Percentiles rank a stretch among this genome's conserved stretches.
Conservation (phyloP, 2,797 vertebrate species). For the Pristis pectinata region DNA sequence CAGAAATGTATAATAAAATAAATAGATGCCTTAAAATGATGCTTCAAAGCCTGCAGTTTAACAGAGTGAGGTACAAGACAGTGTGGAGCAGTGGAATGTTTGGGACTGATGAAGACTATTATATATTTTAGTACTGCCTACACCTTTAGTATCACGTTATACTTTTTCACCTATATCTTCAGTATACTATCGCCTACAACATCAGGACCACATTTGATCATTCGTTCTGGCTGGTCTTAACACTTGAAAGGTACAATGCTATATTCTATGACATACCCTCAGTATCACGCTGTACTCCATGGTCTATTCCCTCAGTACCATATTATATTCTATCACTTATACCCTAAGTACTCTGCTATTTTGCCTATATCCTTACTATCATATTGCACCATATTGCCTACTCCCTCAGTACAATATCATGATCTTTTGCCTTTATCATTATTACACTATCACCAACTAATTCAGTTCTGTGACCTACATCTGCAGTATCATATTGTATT, state of each 20-base stretch:
- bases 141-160: too few relatives aligned
- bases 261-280: not conserved
- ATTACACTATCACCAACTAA: too few relatives aligned
- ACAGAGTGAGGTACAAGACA: not conserved
- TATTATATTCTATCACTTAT: not conserved
- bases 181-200: too few relatives aligned
- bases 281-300: not conserved
- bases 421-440: not conserved
- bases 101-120: not conserved
- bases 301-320: not conserved
- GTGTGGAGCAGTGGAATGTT: not conserved
- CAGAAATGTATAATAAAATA: not conserved
- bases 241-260: not conserved
- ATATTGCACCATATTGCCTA: not conserved
- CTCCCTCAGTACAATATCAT: not conserved
- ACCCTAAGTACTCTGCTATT: not conserved
- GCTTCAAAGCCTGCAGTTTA: not conserved
- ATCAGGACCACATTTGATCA: too few relatives aligned
- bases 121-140: too few relatives aligned
- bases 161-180: too few relatives aligned
- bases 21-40: not conserved
- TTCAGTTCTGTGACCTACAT: not conserved
- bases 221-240: not conserved
- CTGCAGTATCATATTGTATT: too few relatives aligned
- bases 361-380: not conserved